Evolutionary conservation across 2,888 invertebrate species (phyloP), one percentile per base, ranked within the genome.

Genomic region (Xestobium rufovillosum): DNA sequence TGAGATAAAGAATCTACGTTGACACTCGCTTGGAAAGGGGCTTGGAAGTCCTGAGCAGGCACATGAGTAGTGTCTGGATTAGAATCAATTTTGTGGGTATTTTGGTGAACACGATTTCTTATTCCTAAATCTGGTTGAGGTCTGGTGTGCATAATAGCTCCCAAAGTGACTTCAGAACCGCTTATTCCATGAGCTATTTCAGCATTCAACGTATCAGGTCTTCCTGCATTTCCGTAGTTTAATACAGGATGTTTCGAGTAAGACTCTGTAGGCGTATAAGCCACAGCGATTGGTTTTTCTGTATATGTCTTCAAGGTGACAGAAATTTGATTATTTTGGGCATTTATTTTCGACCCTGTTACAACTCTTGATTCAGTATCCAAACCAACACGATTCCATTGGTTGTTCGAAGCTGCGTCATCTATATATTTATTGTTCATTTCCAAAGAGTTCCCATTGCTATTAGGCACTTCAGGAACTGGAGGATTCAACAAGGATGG

Each of bases 21-120:
- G 1, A 75, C 67, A 49, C 79, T 80, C 0, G 81, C 80, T 29
- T 78, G 75, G 50, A 80, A 80, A 0, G 80, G 80, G 1, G 80
- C 79, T 69, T 78, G 75, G 47, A 80, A 80, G 43, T 75, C 75
- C 42, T 68, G 64, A 3, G 69, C 64, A 3, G 69, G 66, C 2
- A 65, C 61, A 3, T 67, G 44, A 9, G 49, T 46, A 6, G 46
- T 43, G 10, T 38, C 43, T 26, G 50, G 48, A 2, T 43, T 35
- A 27, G 41, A 43, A 13, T 37, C 37, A 25, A 26, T 40, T 19
- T 41, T 41, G 13, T 45, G 40, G 17, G 36, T 35, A 26, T 49
- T 40, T 14, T 48, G 36, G 10, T 49, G 43, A 14, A 42, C 28
- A 28, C 44, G 36, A 29, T 44, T 42, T 38, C 43, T 17, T 25